Percentiles rank a stretch among this genome's conserved stretches.
Evolutionary conservation across 2,797 vertebrate species (phyloP).

Genomic region (Mormyrops boulengeri): DNA sequence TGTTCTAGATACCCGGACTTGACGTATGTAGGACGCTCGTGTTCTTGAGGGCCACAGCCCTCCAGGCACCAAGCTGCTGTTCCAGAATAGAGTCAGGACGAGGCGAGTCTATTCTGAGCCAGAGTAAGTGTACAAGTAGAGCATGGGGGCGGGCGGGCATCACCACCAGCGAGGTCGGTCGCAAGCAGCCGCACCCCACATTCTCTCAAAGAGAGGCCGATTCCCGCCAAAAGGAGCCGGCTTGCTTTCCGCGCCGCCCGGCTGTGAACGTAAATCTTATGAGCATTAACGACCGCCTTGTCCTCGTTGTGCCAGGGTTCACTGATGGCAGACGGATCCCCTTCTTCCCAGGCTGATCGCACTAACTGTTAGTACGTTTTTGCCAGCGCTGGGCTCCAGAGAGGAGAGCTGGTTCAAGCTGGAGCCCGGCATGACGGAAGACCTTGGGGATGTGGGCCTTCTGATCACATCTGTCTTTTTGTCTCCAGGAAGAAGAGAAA

Average conservation of each 20-base stretch:
- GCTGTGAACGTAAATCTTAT: constrained; percentile 44
- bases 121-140: background rate
- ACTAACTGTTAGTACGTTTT: background rate
- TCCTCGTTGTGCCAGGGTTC: constrained; percentile 18
- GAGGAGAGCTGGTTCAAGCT: background rate
- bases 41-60: background rate
- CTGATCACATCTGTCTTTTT: background rate
- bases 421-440: background rate
- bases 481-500: background rate
- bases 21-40: background rate
- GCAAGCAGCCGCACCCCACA: background rate
- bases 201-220: background rate
- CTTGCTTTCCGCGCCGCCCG: constrained; percentile 43
- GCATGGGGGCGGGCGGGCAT: background rate
- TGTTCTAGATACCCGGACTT: background rate
- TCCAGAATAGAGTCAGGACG: background rate
- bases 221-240: constrained; percentile 37
- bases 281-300: constrained; percentile 25
- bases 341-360: background rate
- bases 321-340: background rate
- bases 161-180: background rate
- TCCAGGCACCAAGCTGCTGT: background rate
- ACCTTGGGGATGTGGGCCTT: background rate
- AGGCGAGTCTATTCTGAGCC: background rate
- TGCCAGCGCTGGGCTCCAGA: background rate